Conservation (phyloP, 2,888 invertebrate genomes). For the Tachystola acroxantha region DNA sequence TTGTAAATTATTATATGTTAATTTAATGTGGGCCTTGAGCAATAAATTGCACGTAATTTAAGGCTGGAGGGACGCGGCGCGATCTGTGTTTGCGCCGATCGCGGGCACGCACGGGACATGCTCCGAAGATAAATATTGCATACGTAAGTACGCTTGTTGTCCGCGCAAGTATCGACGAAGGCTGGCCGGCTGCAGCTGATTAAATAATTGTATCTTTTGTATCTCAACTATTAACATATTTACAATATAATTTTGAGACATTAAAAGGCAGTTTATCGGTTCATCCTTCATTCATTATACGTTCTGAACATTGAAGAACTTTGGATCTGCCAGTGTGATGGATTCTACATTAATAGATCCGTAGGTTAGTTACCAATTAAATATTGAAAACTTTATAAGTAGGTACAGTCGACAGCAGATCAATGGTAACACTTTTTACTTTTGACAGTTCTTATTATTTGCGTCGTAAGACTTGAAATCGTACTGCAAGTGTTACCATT, state of each 20-base stretch:
- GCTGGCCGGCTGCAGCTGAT: conserved; percentile 37
- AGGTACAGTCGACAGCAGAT: no score
- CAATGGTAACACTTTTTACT: no score
- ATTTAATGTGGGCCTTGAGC: conserved; percentile 50
- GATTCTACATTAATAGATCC: no score
- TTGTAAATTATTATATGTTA: conserved; percentile 57
- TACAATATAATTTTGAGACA: conserved; percentile 31
- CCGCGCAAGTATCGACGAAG: conserved; percentile 21
- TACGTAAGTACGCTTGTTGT: conserved; percentile 29
- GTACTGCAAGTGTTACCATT: no score
- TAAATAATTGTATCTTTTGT: conserved; percentile 36
- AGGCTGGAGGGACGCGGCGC: conserved; percentile 32
- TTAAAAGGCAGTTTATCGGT: conserved; percentile 28
- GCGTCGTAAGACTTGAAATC: no score
- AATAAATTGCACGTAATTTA: conserved; percentile 64
- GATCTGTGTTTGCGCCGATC: conserved; percentile 10
- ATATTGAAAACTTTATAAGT: no score
- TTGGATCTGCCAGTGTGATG: no score
- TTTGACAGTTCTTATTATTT: no score
- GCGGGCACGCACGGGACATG: conserved; percentile 23
- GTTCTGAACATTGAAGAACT: no score
- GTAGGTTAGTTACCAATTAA: no score
- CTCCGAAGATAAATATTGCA: conserved; percentile 44
- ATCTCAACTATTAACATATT: conserved; percentile 17
- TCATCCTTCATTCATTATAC: conserved; percentile 6